Percentiles rank a stretch among this genome's conserved stretches.
Evolutionary conservation across 2,113 vertebrate genomes (phyloP).

Genomic region (Albula glossodonta): DNA sequence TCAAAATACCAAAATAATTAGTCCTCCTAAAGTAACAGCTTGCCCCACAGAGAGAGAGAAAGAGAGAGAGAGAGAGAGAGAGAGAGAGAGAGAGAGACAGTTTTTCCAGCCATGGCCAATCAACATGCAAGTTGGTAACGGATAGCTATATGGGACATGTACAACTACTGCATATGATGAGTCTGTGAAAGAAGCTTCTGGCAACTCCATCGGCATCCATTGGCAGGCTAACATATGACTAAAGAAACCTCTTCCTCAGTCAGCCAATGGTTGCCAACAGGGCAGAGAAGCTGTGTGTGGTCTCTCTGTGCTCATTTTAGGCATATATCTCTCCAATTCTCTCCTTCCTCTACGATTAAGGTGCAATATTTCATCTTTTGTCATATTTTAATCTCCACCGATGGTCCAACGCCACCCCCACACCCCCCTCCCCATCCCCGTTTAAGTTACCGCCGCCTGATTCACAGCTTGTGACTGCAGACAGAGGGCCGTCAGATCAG

Average conservation of each 20-base stretch:
- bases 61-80: no score
- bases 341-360: slow-evolving; percentile 21
- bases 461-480: slow-evolving; percentile 5
- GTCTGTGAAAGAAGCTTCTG: neutral
- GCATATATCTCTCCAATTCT: neutral
- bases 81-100: no score
- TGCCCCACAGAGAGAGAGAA: no score
- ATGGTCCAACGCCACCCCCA: neutral
- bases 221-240: neutral
- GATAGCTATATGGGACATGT: no score
- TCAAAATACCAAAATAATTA: no score
- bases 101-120: no score
- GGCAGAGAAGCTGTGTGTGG: neutral
- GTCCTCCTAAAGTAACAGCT: no score
- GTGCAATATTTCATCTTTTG: slow-evolving; percentile 25
- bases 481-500: neutral
- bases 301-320: neutral
- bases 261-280: neutral
- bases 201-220: neutral
- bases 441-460: neutral
- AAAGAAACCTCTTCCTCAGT: neutral
- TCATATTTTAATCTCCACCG: slow-evolving; percentile 16
- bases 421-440: neutral
- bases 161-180: neutral
- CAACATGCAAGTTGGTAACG: no score